Percentiles rank a stretch among this genome's conserved stretches.
Conservation (phyloP, 2,113 vertebrate species). For the Agelaius phoeniceus region DNA sequence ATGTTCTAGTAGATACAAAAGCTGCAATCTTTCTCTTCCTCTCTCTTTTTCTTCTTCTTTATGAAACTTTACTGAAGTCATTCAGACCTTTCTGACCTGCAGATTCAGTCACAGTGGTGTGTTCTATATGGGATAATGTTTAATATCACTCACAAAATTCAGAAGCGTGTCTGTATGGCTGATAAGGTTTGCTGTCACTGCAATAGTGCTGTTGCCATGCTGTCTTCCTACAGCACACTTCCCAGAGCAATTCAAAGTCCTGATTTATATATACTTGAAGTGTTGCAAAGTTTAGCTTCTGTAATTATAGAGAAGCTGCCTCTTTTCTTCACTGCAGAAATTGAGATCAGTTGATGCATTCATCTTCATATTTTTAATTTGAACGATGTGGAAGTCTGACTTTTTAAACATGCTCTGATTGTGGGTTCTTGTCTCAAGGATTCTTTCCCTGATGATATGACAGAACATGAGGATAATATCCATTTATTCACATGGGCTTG, state of each 20-base stretch:
- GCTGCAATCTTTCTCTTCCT: neutral
- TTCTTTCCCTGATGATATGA: constrained; percentile 5
- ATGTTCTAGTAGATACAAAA: neutral
- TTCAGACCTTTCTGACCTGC: neutral
- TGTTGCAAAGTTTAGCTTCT: constrained; percentile 61
- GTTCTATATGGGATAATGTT: neutral
- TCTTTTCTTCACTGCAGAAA: constrained; percentile 28
- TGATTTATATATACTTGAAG: constrained; percentile 51
- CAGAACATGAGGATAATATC: constrained; percentile 3
- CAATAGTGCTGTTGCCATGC: constrained; percentile 26
- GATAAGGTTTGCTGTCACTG: neutral
- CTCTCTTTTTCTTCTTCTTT: neutral
- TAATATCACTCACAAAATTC: neutral
- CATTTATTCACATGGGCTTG: neutral
- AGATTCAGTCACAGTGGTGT: neutral
- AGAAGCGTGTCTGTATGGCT: neutral
- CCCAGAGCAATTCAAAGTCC: neutral
- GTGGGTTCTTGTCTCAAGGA: constrained; percentile 31
- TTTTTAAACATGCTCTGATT: constrained; percentile 48
- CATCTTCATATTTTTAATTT: constrained; percentile 47
- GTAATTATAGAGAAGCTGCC: constrained; percentile 54
- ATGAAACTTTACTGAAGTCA: neutral
- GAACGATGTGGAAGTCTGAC: constrained; percentile 38
- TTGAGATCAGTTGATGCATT: constrained; percentile 27
- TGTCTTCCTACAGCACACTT: neutral